Conservation (phyloP, 2,888 invertebrate species). For the Agrenia bidenticulata region DNA sequence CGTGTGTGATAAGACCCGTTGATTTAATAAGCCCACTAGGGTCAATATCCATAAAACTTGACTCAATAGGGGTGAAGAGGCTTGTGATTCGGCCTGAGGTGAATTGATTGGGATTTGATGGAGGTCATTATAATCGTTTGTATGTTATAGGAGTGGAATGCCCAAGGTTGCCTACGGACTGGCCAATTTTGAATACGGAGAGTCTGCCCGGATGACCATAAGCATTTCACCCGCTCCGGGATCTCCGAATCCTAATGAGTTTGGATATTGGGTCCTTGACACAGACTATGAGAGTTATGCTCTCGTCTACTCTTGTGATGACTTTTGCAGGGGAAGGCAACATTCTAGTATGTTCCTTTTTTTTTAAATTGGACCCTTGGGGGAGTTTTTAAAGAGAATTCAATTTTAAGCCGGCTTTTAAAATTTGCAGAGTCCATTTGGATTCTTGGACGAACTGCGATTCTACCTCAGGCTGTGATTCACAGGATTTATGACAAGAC, state of each 20-base stretch:
- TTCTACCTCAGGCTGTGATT: slow-evolving; percentile 48
- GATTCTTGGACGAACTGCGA: slow-evolving; percentile 52
- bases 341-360: slow-evolving; percentile 45
- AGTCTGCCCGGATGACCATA: slow-evolving; percentile 51
- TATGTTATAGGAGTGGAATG: slow-evolving; percentile 54
- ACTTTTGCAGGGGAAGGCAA: slow-evolving; percentile 51
- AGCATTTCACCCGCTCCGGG: slow-evolving; percentile 47
- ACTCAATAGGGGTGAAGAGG: too few relatives aligned
- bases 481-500: slow-evolving; percentile 51
- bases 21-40: too few relatives aligned
- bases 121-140: too few relatives aligned
- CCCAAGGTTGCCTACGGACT: slow-evolving; percentile 51
- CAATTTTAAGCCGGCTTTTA: too few relatives aligned
- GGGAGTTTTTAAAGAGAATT: neutral
- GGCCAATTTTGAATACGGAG: slow-evolving; percentile 52
- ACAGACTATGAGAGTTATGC: slow-evolving; percentile 53
- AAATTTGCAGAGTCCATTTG: slow-evolving; percentile 50
- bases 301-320: slow-evolving; percentile 53
- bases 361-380: neutral
- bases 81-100: too few relatives aligned
- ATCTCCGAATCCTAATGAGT: slow-evolving; percentile 42
- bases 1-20: too few relatives aligned
- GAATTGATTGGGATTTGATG: too few relatives aligned
- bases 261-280: slow-evolving; percentile 52
- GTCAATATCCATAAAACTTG: too few relatives aligned